phyloP scores from a whole-genome alignment of 2,797 vertebrate genomes.

The Gallinago stenura region DNA sequence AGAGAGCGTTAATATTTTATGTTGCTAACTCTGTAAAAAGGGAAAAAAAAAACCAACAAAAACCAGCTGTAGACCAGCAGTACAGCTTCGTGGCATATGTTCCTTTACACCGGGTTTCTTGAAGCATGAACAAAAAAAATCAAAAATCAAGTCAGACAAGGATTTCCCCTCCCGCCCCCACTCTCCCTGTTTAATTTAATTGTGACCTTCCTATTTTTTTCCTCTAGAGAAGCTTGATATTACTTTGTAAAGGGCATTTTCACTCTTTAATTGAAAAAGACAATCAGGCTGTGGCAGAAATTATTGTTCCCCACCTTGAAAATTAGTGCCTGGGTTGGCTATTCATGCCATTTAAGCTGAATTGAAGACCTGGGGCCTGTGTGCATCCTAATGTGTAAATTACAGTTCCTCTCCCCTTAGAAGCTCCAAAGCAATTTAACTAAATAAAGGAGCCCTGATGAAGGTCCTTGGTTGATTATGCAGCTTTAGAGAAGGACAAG shows the following conservation, averaged over 20 bases:
- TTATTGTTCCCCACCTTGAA: conserved; percentile 58
- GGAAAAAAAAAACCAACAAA: background rate
- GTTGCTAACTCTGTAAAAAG: background rate
- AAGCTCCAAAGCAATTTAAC: conserved; percentile 23
- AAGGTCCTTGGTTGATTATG: background rate
- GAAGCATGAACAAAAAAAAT: background rate
- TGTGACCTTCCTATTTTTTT: conserved; percentile 60
- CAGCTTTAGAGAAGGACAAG: background rate
- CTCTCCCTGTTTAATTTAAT: conserved; percentile 38
- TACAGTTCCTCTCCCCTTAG: background rate
- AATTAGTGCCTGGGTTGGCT: conserved; percentile 38
- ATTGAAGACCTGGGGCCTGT: background rate
- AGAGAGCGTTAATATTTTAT: conserved; percentile 58
- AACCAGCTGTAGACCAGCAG: background rate
- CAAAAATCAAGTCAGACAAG: background rate
- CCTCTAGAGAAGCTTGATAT: conserved; percentile 59
- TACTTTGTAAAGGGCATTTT: conserved; percentile 61
- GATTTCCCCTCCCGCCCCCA: fast-evolving
- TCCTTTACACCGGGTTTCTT: background rate
- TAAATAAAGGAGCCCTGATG: background rate
- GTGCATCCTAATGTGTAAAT: conserved; percentile 38
- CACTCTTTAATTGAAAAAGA: conserved; percentile 64
- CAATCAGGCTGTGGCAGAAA: conserved; percentile 54
- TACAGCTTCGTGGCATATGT: background rate
- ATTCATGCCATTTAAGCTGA: conserved; percentile 8